phyloP scores from a whole-genome alignment of 92 coral and sea anemone genomes.

The Galaxea fascicularis region DNA sequence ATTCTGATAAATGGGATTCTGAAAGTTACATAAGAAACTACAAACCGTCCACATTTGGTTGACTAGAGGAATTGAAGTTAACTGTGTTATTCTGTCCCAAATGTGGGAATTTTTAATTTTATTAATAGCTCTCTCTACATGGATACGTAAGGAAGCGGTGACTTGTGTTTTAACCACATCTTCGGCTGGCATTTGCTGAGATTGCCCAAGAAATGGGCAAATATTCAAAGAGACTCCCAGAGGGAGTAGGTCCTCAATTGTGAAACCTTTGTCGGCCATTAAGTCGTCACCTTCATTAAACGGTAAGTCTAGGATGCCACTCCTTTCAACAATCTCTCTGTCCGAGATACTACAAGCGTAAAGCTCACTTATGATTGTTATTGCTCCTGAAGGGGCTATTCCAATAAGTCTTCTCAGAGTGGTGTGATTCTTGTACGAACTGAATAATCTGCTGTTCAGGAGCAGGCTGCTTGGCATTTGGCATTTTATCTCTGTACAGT shows the following conservation, averaged over 20 bases:
- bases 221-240: slow-evolving; percentile 36
- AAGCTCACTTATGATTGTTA: slow-evolving; percentile 39
- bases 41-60: no score
- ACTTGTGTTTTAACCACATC: slow-evolving; percentile 38
- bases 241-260: no score
- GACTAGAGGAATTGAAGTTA: slow-evolving; percentile 37
- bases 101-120: slow-evolving; percentile 60
- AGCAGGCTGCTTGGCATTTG: no score
- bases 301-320: slow-evolving; percentile 65
- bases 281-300: no score
- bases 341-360: slow-evolving; percentile 54
- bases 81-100: slow-evolving; percentile 46
- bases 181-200: no score
- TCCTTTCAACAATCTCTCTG: slow-evolving; percentile 67
- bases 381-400: slow-evolving; percentile 43
- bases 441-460: no score
- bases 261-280: no score
- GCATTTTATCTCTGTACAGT: no score
- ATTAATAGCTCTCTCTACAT: no score
- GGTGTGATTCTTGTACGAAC: no score
- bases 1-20: slow-evolving; percentile 48
- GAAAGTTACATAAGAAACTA: no score
- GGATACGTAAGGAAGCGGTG: slow-evolving; percentile 58
- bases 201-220: slow-evolving; percentile 68
- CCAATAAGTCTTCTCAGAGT: slow-evolving; percentile 54